Percentiles rank a stretch among this genome's conserved stretches.
phyloP scores from a whole-genome alignment of 2,797 vertebrate genomes.

The Smutsia gigantea region DNA sequence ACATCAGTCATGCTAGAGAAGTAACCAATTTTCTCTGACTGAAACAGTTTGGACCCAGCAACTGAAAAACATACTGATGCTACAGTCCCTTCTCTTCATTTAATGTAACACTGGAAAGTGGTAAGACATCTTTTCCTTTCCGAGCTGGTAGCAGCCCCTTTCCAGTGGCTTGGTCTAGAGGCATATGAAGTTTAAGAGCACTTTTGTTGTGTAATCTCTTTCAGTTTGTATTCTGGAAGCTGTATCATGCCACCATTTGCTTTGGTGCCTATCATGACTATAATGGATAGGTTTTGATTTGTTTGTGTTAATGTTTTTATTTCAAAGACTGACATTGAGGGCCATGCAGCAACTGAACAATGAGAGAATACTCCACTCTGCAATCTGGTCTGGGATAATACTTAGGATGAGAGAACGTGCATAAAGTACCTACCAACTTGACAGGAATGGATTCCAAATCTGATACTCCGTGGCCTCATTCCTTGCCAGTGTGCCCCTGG shows the following conservation, averaged over 20 bases:
- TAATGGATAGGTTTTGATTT: background rate
- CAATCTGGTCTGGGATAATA: background rate
- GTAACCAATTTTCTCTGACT: constrained; percentile 46
- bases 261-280: background rate
- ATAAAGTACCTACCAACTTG: background rate
- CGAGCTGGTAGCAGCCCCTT: background rate
- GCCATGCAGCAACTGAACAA: background rate
- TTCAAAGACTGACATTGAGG: constrained; percentile 1
- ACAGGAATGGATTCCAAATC: background rate
- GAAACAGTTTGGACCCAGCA: constrained; percentile 24
- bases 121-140: constrained; percentile 60
- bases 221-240: background rate
- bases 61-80: constrained; percentile 59
- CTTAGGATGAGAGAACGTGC: background rate
- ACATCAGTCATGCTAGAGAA: constrained; percentile 29
- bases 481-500: background rate
- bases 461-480: background rate
- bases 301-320: constrained; percentile 33
- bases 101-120: constrained; percentile 73
- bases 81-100: constrained; percentile 73
- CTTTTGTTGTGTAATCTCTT: constrained; percentile 1
- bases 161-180: background rate
- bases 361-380: background rate
- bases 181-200: constrained; percentile 8
- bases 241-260: background rate